Evolutionary conservation across 2,888 invertebrate genomes (phyloP).

Genomic region (Apotomis capreana): DNA sequence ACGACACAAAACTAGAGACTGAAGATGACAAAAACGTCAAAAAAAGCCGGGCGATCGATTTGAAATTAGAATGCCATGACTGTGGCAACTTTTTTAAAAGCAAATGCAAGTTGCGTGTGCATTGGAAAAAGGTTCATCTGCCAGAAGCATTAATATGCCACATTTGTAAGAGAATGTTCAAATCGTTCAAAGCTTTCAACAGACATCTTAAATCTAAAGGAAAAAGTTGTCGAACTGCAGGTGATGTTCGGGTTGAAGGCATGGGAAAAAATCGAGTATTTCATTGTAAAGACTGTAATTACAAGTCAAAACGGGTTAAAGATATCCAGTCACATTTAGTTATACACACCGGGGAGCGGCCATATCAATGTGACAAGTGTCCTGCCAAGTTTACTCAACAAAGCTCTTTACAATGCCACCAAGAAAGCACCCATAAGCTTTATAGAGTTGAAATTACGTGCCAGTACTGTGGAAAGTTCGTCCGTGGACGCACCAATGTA

Average conservation of each 20-base stretch:
- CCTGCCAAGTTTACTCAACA: constrained; percentile 60
- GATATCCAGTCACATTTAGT: constrained; percentile 61
- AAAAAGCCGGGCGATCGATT: constrained; percentile 52
- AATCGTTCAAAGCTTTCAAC: constrained; percentile 47
- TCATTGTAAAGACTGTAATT: constrained; percentile 62
- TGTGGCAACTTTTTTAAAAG: constrained; percentile 59
- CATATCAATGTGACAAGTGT: constrained; percentile 63
- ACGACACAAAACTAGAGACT: constrained; percentile 21
- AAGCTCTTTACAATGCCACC: constrained; percentile 61
- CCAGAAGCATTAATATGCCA: constrained; percentile 51
- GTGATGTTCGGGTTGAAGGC: constrained; percentile 57
- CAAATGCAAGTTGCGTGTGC: constrained; percentile 61
- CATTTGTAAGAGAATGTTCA: constrained; percentile 51
- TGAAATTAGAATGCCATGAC: constrained; percentile 60
- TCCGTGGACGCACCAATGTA: constrained; percentile 59
- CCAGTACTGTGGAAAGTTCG: constrained; percentile 65
- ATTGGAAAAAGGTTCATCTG: constrained; percentile 59
- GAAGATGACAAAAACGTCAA: constrained; percentile 33
- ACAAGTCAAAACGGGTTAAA: constrained; percentile 58
- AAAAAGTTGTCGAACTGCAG: constrained; percentile 51
- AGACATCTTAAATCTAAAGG: constrained; percentile 48
- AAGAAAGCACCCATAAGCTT: constrained; percentile 60
- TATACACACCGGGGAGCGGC: constrained; percentile 65
- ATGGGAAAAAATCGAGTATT: constrained; percentile 57
- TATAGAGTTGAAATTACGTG: constrained; percentile 62